These are phyloP conservation scores for Hyppa rectilinea DNA, from an alignment of 2,888 invertebrate species.

Conservation along the genomic window DNA sequence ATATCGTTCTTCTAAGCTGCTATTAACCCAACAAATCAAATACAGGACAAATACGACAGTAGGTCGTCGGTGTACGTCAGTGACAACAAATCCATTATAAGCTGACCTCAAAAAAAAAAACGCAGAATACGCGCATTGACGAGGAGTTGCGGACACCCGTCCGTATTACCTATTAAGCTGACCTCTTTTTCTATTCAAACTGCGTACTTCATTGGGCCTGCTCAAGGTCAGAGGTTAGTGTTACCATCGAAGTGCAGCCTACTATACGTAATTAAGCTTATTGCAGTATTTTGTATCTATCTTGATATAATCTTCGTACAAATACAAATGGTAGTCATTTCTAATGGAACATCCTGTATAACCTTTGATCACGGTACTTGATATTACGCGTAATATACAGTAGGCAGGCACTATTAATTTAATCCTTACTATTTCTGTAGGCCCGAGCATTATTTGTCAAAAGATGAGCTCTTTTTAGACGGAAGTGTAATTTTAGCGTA, in stretches of 20 bases:
- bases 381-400: slow-evolving; percentile 14
- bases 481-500: not conserved
- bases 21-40: not conserved
- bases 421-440: not conserved
- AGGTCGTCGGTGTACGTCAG: not conserved
- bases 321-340: slow-evolving; percentile 23
- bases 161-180: too few species aligned
- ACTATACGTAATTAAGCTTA: not conserved
- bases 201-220: not conserved
- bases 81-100: not conserved
- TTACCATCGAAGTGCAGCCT: not conserved
- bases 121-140: too few species aligned
- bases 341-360: slow-evolving; percentile 13
- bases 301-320: not conserved
- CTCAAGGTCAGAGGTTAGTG: not conserved
- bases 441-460: not conserved
- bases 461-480: not conserved
- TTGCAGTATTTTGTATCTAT: not conserved
- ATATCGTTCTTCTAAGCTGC: not conserved
- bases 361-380: slow-evolving; percentile 34
- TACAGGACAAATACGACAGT: not conserved
- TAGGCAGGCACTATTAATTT: slow-evolving; percentile 13
- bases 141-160: too few species aligned
- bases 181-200: not conserved
- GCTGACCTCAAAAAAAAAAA: too few species aligned